Percentiles rank a stretch among this genome's conserved stretches.
Conservation (phyloP, 2,888 invertebrate species). For the Branchellion lobata region DNA sequence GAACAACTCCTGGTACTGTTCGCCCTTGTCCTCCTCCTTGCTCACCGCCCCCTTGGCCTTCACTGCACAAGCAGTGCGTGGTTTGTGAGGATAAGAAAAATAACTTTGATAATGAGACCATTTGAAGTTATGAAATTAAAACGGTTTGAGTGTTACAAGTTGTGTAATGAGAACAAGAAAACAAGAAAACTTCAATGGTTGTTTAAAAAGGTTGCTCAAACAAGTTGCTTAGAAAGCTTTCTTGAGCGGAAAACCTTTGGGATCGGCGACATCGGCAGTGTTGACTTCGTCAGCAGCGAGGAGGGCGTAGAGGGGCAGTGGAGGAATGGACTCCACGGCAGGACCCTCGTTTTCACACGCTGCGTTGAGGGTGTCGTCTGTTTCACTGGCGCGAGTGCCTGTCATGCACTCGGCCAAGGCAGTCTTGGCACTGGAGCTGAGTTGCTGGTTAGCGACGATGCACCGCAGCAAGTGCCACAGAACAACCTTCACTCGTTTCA, state of each 20-base stretch:
- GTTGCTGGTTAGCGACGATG: slow-evolving; percentile 57
- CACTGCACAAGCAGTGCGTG: too few species aligned
- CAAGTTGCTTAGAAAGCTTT: too few species aligned
- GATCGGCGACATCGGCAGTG: slow-evolving; percentile 21
- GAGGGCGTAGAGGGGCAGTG: slow-evolving; percentile 91
- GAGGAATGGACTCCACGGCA: slow-evolving; percentile 95
- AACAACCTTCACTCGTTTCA: slow-evolving; percentile 92
- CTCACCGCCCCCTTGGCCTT: neutral
- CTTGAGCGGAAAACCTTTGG: neutral
- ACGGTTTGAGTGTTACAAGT: neutral
- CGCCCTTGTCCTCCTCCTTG: too few species aligned
- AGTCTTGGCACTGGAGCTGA: slow-evolving; percentile 51
- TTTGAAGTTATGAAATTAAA: neutral
- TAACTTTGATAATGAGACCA: neutral
- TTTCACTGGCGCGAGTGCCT: slow-evolving; percentile 43
- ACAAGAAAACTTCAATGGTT: too few species aligned
- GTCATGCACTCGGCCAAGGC: slow-evolving; percentile 47
- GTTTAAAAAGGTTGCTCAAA: too few species aligned
- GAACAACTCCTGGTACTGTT: slow-evolving; percentile 32
- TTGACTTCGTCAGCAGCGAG: slow-evolving; percentile 78
- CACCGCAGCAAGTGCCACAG: slow-evolving; percentile 89
- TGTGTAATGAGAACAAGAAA: neutral
- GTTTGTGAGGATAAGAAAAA: too few species aligned
- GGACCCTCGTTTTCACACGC: slow-evolving; percentile 65
- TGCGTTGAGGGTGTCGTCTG: slow-evolving; percentile 44